Conservation (phyloP, 2,113 vertebrate species). For the Ophiodon elongatus region DNA sequence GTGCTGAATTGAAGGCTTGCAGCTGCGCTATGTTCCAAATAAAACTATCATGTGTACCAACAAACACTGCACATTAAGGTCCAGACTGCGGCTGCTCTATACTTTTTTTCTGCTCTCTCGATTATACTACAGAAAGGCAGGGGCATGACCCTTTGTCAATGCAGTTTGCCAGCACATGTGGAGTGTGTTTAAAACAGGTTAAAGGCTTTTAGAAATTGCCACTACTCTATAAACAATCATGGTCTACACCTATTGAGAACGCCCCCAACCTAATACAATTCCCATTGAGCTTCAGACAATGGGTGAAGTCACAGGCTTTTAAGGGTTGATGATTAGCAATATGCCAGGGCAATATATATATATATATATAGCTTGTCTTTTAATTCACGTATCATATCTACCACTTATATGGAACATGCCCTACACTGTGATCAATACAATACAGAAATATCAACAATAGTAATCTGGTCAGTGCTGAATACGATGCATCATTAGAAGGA, state of each 20-base stretch:
- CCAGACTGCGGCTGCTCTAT: background rate
- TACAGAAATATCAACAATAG: background rate
- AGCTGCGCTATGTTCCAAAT: background rate
- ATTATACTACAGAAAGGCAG: background rate
- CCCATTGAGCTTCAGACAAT: background rate
- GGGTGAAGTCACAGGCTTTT: background rate
- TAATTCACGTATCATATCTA: too few relatives aligned
- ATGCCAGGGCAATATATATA: background rate
- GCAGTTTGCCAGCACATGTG: background rate
- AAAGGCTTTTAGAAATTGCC: background rate
- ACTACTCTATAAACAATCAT: background rate
- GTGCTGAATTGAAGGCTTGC: slow-evolving; percentile 12
- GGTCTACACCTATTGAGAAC: background rate
- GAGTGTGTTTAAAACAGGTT: background rate
- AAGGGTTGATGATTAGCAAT: background rate
- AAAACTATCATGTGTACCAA: background rate
- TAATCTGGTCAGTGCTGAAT: background rate
- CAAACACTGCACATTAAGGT: background rate
- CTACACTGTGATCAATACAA: background rate
- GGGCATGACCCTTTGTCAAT: background rate
- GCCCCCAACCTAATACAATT: background rate
- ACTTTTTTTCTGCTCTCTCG: background rate
- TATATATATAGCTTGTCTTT: too few relatives aligned
- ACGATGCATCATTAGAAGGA: background rate
- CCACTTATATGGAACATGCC: background rate